Base-by-base conservation (phyloP, 2,888 invertebrate species). In the Aphodius sticticus region DNA sequence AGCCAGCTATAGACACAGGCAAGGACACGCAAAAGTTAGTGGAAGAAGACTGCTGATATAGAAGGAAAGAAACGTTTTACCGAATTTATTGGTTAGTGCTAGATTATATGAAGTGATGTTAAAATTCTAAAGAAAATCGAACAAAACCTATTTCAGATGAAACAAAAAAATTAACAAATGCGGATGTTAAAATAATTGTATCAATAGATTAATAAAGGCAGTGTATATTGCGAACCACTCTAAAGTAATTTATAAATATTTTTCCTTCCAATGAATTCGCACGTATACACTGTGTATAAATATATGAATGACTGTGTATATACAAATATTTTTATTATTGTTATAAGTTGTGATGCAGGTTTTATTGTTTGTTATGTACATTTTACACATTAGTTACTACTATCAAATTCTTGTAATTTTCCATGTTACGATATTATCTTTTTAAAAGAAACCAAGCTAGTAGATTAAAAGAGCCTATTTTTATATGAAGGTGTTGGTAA, bases 11-110 rank as follows among this genome's bases (percentile, higher is more conserved):
- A 80, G 97, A 97, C 89, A 96, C 96, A 79, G 97, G 96, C 88
- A 96, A 95, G 89, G 97, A 97, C 90, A 97, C 97, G 75, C 96
- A 96, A 89, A 94, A 95, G 88, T 92, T 97, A 84, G 97, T 97
- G 84, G 94, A 94, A 89, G 97, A 97, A 91, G 96, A 97, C 91
- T 94, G 94, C 90, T 94, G 89, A 89, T 89, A 89, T 85, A 85
- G 84, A 84, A 83, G 85, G 81, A 85, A 85, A 81, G 82, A 83
- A 82, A 83, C 84, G 76, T 83, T 85, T 81, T 83, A 84, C 83
- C 83, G 84, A 81, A 84, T 86, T 84, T 85, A 86, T 82, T 83
- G 85, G 84, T 85, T 86, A 84, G 83, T 85, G 84, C 82, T 86
- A 84, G 83, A 82, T 76, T 84, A 86, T 81, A 84, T 86, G 83